Base-by-base conservation (phyloP, 2,797 vertebrate species). In the Nothura maculosa region DNA sequence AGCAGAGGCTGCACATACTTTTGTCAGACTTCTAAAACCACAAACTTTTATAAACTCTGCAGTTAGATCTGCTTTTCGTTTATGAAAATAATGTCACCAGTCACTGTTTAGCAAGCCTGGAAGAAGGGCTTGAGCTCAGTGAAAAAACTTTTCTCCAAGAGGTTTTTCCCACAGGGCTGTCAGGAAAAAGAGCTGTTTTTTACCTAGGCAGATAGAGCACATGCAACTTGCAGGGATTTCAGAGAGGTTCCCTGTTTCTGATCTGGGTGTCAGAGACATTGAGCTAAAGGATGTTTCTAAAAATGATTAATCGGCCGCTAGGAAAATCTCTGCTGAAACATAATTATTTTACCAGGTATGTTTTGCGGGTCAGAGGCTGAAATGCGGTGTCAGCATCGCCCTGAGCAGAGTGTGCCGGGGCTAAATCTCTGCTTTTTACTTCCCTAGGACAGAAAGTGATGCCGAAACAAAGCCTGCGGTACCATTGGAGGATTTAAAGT, bases 401-500 rank as follows among this genome's bases (percentile, higher is more conserved):
- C 21, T 6, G 32, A 72, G 4, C 43, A 4, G 18, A 40, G 5
- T 3, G 27, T 90, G 40, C 78, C 50, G 54, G 45, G 16, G 38
- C 48, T 61, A 87, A 94, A 64, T 7, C 55, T 69, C 69, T 75
- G 32, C 38, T 92, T 87, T 97, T 92, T 95, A 28, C 86, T 81
- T 63, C 72, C 94, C 63, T 91, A 99, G 98, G 91, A 69, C 63
- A 81, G 98, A 98, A 78, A 96, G 94, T 9, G 92, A 94, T 45
- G 12, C 90, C 47, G 95, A 95, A 47, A 76, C 69, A 24, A 96
- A 97, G 81, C 75, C 96, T 43, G 60, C 97, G 66, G 85, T 57
- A 30, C 96, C 96, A 21, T 38, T 92, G 34, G 79, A 93, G 79
- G 97, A 97, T 67, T 80, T 96, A 62, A 98, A 97, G 63, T 85